Evolutionary conservation across 2,888 invertebrate genomes (phyloP).

Genomic region (Eueremaeus valkanovi): DNA sequence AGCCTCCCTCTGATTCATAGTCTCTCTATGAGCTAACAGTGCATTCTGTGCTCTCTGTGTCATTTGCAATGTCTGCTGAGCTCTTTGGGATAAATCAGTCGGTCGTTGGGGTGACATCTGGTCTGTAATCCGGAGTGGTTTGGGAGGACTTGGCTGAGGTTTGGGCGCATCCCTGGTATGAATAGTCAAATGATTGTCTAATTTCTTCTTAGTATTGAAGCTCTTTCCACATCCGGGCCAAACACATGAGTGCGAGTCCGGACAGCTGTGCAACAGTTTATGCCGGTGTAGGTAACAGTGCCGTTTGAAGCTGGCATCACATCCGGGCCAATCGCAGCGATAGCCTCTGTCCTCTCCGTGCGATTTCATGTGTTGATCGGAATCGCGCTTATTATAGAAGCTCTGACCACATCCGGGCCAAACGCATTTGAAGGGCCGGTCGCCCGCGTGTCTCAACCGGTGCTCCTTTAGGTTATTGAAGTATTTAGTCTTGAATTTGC

Average conservation of each 20-base stretch:
- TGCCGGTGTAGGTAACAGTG: background rate
- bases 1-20: no score
- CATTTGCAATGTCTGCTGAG: no score
- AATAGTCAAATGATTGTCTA: background rate
- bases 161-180: no score
- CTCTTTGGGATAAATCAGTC: background rate
- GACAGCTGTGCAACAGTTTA: background rate
- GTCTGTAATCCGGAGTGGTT: no score
- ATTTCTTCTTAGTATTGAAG: background rate
- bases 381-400: background rate
- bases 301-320: background rate
- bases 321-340: slow-evolving; percentile 12
- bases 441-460: background rate
- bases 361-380: background rate
- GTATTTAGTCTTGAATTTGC: background rate
- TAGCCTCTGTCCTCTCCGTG: background rate
- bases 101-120: slow-evolving; percentile 5
- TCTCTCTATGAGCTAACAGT: no score
- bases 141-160: no score
- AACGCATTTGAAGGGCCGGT: background rate
- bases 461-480: slow-evolving; percentile 5
- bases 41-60: no score
- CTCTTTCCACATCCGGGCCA: slow-evolving; percentile 14
- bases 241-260: background rate
- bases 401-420: slow-evolving; percentile 4